Percentiles rank a stretch among this genome's conserved stretches.
Conservation (phyloP, 1,140 invertebrate species). For the Drosophila neocordata region DNA sequence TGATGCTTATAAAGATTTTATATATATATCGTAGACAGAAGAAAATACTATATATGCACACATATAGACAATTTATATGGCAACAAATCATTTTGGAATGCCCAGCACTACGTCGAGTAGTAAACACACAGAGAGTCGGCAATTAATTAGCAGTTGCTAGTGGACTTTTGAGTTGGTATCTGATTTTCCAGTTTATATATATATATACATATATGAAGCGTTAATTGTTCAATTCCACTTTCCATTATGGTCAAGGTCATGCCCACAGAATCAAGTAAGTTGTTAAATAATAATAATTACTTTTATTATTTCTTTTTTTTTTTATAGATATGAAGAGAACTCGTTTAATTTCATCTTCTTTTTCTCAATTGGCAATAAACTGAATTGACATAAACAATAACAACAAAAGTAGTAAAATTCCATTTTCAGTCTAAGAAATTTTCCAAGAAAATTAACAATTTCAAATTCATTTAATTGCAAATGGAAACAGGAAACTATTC, state of each 20-base stretch:
- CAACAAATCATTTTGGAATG: constrained; percentile 54
- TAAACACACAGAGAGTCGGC: constrained; percentile 26
- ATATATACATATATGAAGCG: constrained; percentile 41
- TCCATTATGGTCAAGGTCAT: constrained; percentile 40
- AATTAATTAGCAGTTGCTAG: constrained; percentile 69
- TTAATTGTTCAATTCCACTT: constrained; percentile 50
- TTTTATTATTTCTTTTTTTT: background rate
- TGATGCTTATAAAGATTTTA: constrained; percentile 17
- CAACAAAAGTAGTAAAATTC: background rate
- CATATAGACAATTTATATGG: constrained; percentile 26
- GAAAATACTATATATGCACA: constrained; percentile 15
- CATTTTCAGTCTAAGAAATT: background rate
- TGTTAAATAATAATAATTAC: background rate
- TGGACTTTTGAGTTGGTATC: constrained; percentile 34
- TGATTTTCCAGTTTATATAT: constrained; percentile 33
- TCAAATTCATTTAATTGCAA: background rate
- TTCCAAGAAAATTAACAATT: background rate
- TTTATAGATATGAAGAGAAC: constrained; percentile 32
- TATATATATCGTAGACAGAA: constrained; percentile 37
- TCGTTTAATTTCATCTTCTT: constrained; percentile 5
- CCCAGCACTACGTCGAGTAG: constrained; percentile 26
- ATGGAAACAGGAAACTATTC: constrained; percentile 18
- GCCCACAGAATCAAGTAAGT: constrained; percentile 15
- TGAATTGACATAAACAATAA: background rate
- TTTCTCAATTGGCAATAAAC: constrained; percentile 18